phyloP scores from a whole-genome alignment of 1,140 invertebrate genomes.

The Pomacea maculata region DNA sequence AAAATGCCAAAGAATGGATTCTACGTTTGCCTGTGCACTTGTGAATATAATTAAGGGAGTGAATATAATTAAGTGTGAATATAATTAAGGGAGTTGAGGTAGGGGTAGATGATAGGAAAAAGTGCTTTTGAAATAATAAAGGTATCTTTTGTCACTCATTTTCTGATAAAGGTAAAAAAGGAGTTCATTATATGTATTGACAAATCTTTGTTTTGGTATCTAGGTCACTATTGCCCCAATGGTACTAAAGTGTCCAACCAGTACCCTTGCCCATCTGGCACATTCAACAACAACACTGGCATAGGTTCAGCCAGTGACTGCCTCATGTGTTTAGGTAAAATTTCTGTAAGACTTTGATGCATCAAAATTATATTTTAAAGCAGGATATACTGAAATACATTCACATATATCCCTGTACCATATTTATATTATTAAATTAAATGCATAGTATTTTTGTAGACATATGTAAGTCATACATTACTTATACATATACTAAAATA shows the following conservation, averaged over 20 bases:
- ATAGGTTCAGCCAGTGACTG: constrained; percentile 46
- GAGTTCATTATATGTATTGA: too few species aligned
- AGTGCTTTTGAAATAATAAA: not conserved
- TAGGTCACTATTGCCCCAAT: constrained; percentile 58
- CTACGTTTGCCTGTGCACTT: too few species aligned
- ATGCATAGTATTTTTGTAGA: too few species aligned
- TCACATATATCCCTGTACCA: too few species aligned
- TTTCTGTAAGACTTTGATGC: not conserved
- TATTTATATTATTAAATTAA: too few species aligned
- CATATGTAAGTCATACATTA: too few species aligned
- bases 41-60: not conserved
- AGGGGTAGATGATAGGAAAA: not conserved
- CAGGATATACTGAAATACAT: too few species aligned
- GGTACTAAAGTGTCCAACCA: constrained; percentile 46
- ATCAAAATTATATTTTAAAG: too few species aligned
- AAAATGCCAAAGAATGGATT: not conserved
- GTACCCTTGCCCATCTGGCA: constrained; percentile 55
- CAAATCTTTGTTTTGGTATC: constrained; percentile 8
- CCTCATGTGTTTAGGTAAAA: constrained; percentile 49
- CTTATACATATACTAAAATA: too few species aligned
- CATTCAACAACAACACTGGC: constrained; percentile 55
- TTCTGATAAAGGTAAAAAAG: too few species aligned
- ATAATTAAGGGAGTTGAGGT: not conserved
- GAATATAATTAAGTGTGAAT: too few species aligned
- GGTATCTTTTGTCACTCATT: not conserved